phyloP scores from a whole-genome alignment of 2,888 invertebrate species.

The Eristalis pertinax region DNA sequence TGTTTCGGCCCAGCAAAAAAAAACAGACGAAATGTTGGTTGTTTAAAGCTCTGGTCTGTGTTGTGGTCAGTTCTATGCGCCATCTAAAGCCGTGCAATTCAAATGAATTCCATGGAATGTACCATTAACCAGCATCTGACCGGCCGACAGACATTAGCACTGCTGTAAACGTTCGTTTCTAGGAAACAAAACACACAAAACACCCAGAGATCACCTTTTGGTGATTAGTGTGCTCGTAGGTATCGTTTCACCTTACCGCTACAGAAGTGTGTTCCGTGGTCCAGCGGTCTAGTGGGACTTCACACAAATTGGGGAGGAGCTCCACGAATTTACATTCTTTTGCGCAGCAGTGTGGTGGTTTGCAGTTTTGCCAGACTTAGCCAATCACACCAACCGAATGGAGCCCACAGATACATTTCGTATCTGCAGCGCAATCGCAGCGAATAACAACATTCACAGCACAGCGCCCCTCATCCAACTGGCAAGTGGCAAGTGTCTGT shows the following conservation, averaged over 20 bases:
- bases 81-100: constrained; percentile 40
- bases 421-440: constrained; percentile 53
- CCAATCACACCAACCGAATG: constrained; percentile 29
- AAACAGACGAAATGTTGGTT: neutral
- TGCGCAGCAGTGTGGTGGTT: constrained; percentile 1
- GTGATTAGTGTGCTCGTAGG: constrained; percentile 33
- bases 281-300: neutral
- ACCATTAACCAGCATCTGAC: constrained; percentile 48
- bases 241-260: constrained; percentile 54
- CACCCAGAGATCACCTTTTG: constrained; percentile 51
- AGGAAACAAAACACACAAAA: constrained; percentile 41
- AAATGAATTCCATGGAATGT: constrained; percentile 59
- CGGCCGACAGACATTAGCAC: neutral
- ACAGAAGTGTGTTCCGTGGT: neutral
- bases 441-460: constrained; percentile 53
- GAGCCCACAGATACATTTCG: constrained; percentile 38
- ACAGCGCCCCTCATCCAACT: constrained; percentile 40
- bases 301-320: constrained; percentile 42
- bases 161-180: constrained; percentile 47
- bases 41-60: neutral
- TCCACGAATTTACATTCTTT: constrained; percentile 20
- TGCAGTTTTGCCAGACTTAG: constrained; percentile 23
- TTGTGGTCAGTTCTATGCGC: constrained; percentile 12
- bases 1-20: neutral
- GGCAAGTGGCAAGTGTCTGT: constrained; percentile 6